These are phyloP conservation scores for Dione juno DNA, from an alignment of 2,888 invertebrate genomes.

Conservation along the genomic window DNA sequence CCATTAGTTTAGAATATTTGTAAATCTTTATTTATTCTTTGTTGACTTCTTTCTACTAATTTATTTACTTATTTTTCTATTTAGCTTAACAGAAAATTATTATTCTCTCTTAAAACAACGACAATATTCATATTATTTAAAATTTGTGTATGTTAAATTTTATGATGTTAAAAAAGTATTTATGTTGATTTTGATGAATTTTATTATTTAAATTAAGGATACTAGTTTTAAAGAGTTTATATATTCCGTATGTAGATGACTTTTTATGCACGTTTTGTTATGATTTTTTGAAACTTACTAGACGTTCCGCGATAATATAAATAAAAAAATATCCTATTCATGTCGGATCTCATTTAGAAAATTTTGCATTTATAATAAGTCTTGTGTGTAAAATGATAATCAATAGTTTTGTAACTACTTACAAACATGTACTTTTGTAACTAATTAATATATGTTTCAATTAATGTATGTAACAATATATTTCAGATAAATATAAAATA, in stretches of 20 bases:
- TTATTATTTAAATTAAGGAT: slow-evolving; percentile 3
- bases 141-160: slow-evolving; percentile 8
- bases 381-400: slow-evolving; percentile 14
- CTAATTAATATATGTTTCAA: background rate
- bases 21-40: background rate
- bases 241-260: slow-evolving; percentile 1
- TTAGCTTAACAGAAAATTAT: background rate
- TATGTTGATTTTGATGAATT: slow-evolving; percentile 4
- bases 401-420: slow-evolving; percentile 2
- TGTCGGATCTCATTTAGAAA: slow-evolving; percentile 8
- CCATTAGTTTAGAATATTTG: background rate
- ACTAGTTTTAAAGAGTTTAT: slow-evolving; percentile 14
- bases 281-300: background rate
- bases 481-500: slow-evolving; percentile 14
- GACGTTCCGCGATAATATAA: background rate
- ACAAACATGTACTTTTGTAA: slow-evolving; percentile 5
- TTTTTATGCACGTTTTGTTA: background rate
- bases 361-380: slow-evolving; percentile 18
- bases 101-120: slow-evolving; percentile 15
- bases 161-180: slow-evolving; percentile 4
- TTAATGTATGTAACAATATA: slow-evolving; percentile 15
- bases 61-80: background rate
- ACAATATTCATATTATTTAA: slow-evolving; percentile 4
- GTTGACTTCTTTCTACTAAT: background rate
- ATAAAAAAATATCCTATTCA: slow-evolving; percentile 13